These are phyloP conservation scores for Pollenia angustigena DNA, from an alignment of 2,888 invertebrate species.

Conservation along the genomic window DNA sequence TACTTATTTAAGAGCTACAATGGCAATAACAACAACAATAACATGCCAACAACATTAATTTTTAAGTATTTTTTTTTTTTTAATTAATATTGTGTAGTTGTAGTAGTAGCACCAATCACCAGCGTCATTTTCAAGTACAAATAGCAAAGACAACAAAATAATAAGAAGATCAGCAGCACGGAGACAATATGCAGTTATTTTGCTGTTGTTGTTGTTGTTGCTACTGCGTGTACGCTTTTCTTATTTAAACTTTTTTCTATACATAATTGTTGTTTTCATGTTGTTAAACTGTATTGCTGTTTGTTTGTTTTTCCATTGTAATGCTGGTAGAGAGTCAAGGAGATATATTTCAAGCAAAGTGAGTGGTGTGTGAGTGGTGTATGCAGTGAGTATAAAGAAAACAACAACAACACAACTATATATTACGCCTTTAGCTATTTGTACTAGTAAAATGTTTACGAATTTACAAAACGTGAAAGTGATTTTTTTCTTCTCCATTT, in stretches of 20 bases:
- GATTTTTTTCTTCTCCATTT: conserved; percentile 28
- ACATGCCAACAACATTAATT: conserved; percentile 1
- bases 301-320: conserved; percentile 35
- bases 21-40: not conserved
- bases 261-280: conserved; percentile 10
- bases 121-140: conserved; percentile 33
- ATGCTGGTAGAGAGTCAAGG: not conserved
- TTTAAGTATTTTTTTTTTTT: not conserved
- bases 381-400: conserved; percentile 1
- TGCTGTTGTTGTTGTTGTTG: not conserved
- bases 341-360: not conserved
- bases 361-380: not conserved
- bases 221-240: conserved; percentile 1
- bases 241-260: conserved; percentile 5
- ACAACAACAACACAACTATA: conserved; percentile 16
- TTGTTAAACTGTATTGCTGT: conserved; percentile 5
- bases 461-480: conserved; percentile 63
- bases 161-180: conserved; percentile 30
- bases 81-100: not conserved
- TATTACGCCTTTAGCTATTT: conserved; percentile 64
- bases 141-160: conserved; percentile 24
- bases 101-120: conserved; percentile 17
- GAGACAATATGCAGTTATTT: conserved; percentile 42
- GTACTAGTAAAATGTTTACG: conserved; percentile 66
- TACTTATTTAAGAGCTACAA: conserved; percentile 25